Percentiles rank a stretch among this genome's conserved stretches.
Conservation (phyloP, 2,797 vertebrate species). For the Anableps anableps region DNA sequence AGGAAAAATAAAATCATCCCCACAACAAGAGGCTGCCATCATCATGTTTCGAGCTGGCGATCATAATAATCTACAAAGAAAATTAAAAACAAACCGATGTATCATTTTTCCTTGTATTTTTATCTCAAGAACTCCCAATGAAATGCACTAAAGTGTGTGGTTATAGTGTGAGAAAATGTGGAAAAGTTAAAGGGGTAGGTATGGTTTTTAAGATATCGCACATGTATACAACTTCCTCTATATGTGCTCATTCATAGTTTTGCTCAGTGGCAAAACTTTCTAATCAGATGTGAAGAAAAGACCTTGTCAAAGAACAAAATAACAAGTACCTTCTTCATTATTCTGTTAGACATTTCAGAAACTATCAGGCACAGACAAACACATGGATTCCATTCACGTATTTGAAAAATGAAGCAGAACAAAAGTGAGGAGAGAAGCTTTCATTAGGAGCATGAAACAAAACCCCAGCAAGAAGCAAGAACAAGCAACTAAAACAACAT, state of each 20-base stretch:
- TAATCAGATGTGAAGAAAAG: conserved; percentile 32
- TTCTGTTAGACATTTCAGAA: conserved; percentile 55
- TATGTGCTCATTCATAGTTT: conserved; percentile 8
- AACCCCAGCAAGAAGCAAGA: conserved; percentile 64
- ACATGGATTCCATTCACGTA: conserved; percentile 71
- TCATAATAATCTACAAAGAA: neutral
- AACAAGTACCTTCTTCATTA: conserved; percentile 59
- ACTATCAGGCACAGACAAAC: conserved; percentile 55
- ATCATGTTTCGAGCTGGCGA: neutral
- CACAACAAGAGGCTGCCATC: neutral
- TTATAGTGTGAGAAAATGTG: neutral
- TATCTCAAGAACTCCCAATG: neutral
- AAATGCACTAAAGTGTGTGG: neutral
- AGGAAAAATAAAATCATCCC: neutral
- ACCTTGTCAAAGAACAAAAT: conserved; percentile 16
- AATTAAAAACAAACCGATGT: neutral
- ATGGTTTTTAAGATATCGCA: neutral
- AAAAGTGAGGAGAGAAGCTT: conserved; percentile 73
- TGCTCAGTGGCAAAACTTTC: conserved; percentile 9
- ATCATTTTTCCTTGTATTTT: neutral
- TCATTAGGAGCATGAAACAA: conserved; percentile 76
- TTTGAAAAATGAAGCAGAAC: conserved; percentile 56
- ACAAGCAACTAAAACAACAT: conserved; percentile 71
- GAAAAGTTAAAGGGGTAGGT: neutral
- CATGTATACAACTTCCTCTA: neutral